A percentile compares a stretch with the other conserved stretches of the same genome.
Conservation (phyloP, 2,113 vertebrate genomes). For the Amphiprion ocellaris region DNA sequence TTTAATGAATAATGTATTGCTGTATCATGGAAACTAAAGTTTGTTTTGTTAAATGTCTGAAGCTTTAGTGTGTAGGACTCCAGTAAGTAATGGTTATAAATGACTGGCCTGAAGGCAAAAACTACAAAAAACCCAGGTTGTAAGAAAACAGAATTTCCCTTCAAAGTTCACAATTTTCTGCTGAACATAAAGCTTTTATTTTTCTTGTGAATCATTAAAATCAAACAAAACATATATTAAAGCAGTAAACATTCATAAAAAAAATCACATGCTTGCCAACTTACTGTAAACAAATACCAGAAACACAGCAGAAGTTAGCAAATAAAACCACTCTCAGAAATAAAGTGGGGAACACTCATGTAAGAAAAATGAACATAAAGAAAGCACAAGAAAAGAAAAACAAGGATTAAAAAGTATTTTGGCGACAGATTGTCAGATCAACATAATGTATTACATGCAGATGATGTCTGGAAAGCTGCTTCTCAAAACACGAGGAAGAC, state of each 20-base stretch:
- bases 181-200: constrained; percentile 61
- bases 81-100: background rate
- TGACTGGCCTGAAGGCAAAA: background rate
- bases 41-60: background rate
- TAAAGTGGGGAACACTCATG: background rate
- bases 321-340: background rate
- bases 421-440: constrained; percentile 63
- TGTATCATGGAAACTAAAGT: too few species aligned
- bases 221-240: constrained; percentile 21
- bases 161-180: background rate
- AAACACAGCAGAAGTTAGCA: background rate
- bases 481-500: background rate
- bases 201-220: constrained; percentile 28
- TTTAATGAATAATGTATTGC: too few species aligned
- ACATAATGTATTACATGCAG: constrained; percentile 52
- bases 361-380: background rate
- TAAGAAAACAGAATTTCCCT: background rate
- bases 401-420: constrained; percentile 25
- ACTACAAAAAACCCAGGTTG: background rate
- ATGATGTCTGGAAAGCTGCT: constrained; percentile 35
- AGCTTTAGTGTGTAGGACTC: too few species aligned
- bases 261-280: constrained; percentile 10
- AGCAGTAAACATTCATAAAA: constrained; percentile 26
- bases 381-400: background rate
- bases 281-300: constrained; percentile 12